These are phyloP conservation scores for Poliocrania exsul DNA, from an alignment of 2,797 vertebrate species.

Conservation along the genomic window DNA sequence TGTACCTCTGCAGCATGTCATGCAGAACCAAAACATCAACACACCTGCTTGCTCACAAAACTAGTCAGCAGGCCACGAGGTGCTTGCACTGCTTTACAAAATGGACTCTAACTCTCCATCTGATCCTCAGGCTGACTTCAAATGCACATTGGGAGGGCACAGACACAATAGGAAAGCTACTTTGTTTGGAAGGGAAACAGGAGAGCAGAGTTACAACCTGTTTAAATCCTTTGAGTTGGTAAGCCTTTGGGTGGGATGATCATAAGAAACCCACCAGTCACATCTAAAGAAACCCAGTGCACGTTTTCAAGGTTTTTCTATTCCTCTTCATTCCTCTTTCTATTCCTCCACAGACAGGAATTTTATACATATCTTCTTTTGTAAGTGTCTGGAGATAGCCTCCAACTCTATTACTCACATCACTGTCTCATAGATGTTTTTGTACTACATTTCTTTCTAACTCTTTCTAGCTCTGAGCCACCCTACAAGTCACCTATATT, in stretches of 20 bases:
- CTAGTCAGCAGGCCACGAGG: background rate
- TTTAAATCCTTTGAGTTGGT: background rate
- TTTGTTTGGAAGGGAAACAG: background rate
- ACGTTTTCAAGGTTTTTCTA: background rate
- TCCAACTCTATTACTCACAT: background rate
- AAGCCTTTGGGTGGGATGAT: background rate
- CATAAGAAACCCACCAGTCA: background rate
- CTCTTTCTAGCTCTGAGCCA: background rate
- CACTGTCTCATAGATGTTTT: background rate
- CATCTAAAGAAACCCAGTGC: background rate
- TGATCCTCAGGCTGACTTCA: background rate
- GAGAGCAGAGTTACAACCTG: background rate
- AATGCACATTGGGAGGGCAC: background rate
- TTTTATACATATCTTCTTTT: too few species aligned
- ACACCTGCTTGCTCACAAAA: background rate
- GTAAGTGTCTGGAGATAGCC: background rate
- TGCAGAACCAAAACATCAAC: background rate
- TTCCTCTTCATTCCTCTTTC: background rate
- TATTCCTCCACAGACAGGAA: background rate
- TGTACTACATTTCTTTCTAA: background rate
- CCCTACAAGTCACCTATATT: background rate
- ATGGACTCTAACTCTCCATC: background rate
- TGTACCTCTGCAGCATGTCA: background rate
- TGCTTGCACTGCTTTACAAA: background rate
- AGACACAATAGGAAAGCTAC: background rate